Evolutionary conservation across 2,113 vertebrate genomes (phyloP).

Genomic region (Malurus alboscapulatus): DNA sequence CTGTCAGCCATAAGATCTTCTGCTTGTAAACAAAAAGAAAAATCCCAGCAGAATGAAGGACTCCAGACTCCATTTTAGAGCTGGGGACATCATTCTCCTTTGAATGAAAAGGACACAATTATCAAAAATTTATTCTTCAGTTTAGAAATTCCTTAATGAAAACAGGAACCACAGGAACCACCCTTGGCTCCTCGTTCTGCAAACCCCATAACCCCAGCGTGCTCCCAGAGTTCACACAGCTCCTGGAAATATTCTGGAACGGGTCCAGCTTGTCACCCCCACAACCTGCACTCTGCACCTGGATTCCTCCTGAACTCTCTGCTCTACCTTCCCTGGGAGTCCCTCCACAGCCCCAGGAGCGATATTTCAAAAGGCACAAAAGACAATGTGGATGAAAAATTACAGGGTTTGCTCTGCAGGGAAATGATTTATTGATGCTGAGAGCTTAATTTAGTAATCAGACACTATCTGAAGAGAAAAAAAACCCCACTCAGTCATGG

Average conservation of each 20-base stretch:
- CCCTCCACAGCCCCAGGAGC: not conserved
- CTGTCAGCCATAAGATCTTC: no score
- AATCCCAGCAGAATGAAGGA: no score
- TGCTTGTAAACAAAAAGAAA: no score
- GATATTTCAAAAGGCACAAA: not conserved
- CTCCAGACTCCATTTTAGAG: no score
- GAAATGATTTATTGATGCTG: not conserved
- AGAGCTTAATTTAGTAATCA: not conserved
- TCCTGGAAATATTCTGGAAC: not conserved
- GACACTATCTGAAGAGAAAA: not conserved
- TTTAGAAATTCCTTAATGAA: no score
- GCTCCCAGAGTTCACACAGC: not conserved
- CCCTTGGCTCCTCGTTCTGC: not conserved
- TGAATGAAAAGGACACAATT: no score
- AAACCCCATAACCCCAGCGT: rapidly evolving
- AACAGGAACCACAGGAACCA: not conserved
- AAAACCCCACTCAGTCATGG: rapidly evolving
- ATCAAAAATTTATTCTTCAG: no score
- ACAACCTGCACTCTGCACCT: not conserved
- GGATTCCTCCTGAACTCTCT: not conserved
- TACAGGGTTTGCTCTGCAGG: not conserved
- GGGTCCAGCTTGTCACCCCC: not conserved
- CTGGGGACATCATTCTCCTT: no score
- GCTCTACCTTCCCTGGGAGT: not conserved
- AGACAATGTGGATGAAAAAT: not conserved